phyloP scores from a whole-genome alignment of 2,888 invertebrate species.

The Polymixis flavicincta region DNA sequence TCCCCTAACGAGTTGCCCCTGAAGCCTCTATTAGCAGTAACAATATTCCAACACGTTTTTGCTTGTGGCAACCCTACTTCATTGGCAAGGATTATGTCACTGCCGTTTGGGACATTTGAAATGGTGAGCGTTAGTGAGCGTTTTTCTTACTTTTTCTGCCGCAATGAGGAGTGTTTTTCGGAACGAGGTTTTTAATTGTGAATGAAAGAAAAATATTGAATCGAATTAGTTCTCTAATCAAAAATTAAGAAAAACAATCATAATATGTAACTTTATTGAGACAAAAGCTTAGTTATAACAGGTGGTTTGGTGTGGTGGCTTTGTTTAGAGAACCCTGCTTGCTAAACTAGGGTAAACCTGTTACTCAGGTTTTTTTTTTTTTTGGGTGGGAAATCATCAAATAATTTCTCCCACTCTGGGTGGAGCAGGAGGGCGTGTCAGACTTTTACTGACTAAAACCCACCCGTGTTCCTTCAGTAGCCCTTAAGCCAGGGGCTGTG shows the following conservation, averaged over 20 bases:
- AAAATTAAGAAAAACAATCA: neutral
- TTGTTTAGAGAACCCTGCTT: neutral
- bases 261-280: neutral
- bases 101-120: conserved; percentile 2
- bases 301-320: too few relatives aligned
- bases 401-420: too few relatives aligned
- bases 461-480: too few relatives aligned
- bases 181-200: too few relatives aligned
- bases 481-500: too few relatives aligned
- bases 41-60: conserved; percentile 75
- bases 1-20: conserved; percentile 56
- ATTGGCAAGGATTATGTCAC: conserved; percentile 60
- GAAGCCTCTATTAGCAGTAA: conserved; percentile 72
- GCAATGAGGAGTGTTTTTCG: neutral
- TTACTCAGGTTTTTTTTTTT: neutral
- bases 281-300: neutral
- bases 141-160: neutral
- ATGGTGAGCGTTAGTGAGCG: neutral
- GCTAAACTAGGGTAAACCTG: neutral
- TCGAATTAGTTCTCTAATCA: neutral
- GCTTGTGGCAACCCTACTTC: conserved; percentile 56
- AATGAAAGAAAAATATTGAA: too few relatives aligned
- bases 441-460: too few relatives aligned
- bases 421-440: too few relatives aligned
- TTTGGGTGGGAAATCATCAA: too few relatives aligned